phyloP scores from a whole-genome alignment of 2,113 vertebrate species.

The Vidua chalybeata region DNA sequence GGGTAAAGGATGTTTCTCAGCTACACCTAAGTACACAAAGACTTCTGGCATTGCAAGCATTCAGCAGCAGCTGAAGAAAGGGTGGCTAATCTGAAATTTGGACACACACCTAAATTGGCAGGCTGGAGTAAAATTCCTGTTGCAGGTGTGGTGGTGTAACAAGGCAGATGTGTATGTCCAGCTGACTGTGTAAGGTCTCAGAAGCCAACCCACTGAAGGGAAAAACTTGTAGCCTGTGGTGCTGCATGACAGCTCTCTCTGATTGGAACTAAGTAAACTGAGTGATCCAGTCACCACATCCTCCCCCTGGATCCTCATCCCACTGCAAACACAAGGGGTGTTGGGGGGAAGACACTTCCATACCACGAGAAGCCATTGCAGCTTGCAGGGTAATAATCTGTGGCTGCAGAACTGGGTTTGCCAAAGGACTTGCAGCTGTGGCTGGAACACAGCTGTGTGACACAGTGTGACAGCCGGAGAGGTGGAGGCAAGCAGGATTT shows the following conservation, averaged over 20 bases:
- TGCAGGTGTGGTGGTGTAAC: background rate
- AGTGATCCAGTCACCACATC: fast-evolving
- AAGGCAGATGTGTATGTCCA: background rate
- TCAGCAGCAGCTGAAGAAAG: background rate
- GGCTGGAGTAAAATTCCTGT: background rate
- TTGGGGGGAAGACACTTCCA: background rate
- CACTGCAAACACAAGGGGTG: background rate
- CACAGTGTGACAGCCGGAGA: fast-evolving
- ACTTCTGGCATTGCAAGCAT: background rate
- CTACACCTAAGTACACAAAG: background rate
- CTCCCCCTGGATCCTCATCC: background rate
- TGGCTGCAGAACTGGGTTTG: background rate
- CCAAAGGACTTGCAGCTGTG: background rate
- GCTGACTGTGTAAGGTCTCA: background rate
- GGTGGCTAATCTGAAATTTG: background rate
- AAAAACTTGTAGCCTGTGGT: background rate
- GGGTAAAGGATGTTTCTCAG: background rate
- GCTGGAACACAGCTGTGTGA: background rate
- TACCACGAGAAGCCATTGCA: background rate
- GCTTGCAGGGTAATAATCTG: background rate
- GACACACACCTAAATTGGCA: background rate
- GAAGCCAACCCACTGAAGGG: background rate
- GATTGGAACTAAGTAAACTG: background rate
- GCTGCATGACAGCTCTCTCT: background rate
- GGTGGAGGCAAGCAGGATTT: background rate